Evolutionary conservation across 2,888 invertebrate species (phyloP), one percentile per base, ranked within the genome.

Genomic region (Megamerina dolium): DNA sequence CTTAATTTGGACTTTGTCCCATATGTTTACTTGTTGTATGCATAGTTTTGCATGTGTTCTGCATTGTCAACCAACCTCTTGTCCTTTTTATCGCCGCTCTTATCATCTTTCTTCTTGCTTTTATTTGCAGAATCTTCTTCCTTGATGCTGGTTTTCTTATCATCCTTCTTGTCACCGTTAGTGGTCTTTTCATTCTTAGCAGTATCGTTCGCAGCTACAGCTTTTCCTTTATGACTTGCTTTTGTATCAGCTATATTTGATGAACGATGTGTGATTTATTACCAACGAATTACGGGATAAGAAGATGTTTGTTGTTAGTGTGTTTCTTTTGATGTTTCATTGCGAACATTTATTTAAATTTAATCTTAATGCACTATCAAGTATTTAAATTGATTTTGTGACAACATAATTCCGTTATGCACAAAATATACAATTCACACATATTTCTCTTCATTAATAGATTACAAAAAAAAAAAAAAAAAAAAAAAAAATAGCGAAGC

Each of bases 21-120:
- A n/a, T n/a, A n/a, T n/a, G n/a, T n/a, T n/a, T n/a, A n/a, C n/a
- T n/a, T n/a, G n/a, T n/a, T n/a, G n/a, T n/a, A n/a, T n/a, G n/a
- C n/a, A n/a, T n/a, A n/a, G n/a, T n/a, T n/a, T n/a, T n/a, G n/a
- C n/a, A n/a, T n/a, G n/a, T n/a, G n/a, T n/a, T n/a, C n/a, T n/a
- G n/a, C n/a, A n/a, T n/a, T n/a, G n/a, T 65, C 78, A 72, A 73
- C 60, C 46, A 72, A 76, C 76, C 76, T 74, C 54, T 77, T 75
- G 62, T 79, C 64, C 67, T 77, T 80, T 69, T 66, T 69, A 35
- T 68, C 73, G 48, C 74, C 72, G 41, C 63, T 50, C 51, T 64
- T 77, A 61, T 57, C 75, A 66, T 74, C 76, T 72, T 50, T 64
- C 45, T 59, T 61, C 44, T 48, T 51, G 47, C 61, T 59, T 19